These are phyloP conservation scores for Hozukius guyotensis DNA, from an alignment of 2,797 vertebrate genomes.

Conservation along the genomic window DNA sequence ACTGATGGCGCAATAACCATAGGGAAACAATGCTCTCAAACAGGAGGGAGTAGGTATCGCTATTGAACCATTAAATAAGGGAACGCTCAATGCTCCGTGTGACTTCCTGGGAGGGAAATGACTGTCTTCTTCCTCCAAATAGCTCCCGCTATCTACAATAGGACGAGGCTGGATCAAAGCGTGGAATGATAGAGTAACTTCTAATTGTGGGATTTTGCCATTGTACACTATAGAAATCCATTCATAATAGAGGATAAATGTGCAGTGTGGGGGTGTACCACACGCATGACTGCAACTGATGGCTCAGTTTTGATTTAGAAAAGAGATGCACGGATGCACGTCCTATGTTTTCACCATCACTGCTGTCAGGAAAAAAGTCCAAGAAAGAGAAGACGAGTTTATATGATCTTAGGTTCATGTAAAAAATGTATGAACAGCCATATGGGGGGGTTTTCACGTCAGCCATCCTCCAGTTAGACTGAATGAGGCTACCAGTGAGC, in stretches of 20 bases:
- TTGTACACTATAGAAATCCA: conserved; percentile 5
- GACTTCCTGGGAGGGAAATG: conserved; percentile 61
- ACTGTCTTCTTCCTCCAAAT: conserved; percentile 46
- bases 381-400: not conserved
- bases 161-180: conserved; percentile 26
- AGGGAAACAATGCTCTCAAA: conserved; percentile 75
- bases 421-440: not conserved
- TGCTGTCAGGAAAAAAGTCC: not conserved
- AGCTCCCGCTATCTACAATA: conserved; percentile 22
- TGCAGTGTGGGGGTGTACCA: not conserved
- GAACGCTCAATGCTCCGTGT: conserved; percentile 59
- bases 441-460: not conserved
- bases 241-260: conserved; percentile 16
- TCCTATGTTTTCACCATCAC: not conserved
- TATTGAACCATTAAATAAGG: conserved; percentile 78
- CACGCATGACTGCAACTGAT: conserved; percentile 24
- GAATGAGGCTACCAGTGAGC: not conserved
- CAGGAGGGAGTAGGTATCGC: conserved; percentile 67
- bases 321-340: conserved; percentile 5
- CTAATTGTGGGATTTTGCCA: conserved; percentile 28
- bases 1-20: conserved; percentile 76
- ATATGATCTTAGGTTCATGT: not conserved
- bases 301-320: conserved; percentile 6
- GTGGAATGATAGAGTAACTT: conserved; percentile 36
- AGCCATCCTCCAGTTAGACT: not conserved